Evolutionary conservation across 1,140 invertebrate species (phyloP).

Genomic region (Pantala flavescens): DNA sequence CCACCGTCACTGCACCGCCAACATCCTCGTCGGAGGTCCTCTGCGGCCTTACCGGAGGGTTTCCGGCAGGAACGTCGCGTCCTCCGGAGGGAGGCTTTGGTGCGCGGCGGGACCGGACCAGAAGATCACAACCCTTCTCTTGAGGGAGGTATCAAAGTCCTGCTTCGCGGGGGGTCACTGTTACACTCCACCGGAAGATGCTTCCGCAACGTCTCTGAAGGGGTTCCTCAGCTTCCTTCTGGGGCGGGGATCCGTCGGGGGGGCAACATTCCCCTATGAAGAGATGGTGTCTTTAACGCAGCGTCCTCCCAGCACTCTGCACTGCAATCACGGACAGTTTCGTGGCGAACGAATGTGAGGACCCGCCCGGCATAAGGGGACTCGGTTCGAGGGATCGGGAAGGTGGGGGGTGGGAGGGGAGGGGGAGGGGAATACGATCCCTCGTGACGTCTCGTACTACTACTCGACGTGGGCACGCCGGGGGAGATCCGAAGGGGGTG

Average conservation of each 20-base stretch:
- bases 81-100: background rate
- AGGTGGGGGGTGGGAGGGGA: background rate
- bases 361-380: background rate
- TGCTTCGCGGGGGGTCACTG: too few relatives aligned
- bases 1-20: background rate
- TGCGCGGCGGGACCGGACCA: background rate
- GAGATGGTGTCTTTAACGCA: too few relatives aligned
- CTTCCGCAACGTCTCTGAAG: too few relatives aligned
- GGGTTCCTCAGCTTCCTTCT: too few relatives aligned
- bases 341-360: background rate
- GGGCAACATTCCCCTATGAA: too few relatives aligned
- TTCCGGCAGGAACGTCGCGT: background rate
- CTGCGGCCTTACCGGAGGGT: background rate
- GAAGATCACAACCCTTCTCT: background rate
- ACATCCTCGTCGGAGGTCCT: background rate
- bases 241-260: too few relatives aligned
- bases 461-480: background rate
- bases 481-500: background rate
- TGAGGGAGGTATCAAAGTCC: too few relatives aligned
- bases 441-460: background rate
- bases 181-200: too few relatives aligned
- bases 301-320: too few relatives aligned
- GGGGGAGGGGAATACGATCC: background rate
- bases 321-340: background rate
- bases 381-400: background rate